Conservation (phyloP, 2,113 vertebrate genomes). For the Pluvialis apricaria region DNA sequence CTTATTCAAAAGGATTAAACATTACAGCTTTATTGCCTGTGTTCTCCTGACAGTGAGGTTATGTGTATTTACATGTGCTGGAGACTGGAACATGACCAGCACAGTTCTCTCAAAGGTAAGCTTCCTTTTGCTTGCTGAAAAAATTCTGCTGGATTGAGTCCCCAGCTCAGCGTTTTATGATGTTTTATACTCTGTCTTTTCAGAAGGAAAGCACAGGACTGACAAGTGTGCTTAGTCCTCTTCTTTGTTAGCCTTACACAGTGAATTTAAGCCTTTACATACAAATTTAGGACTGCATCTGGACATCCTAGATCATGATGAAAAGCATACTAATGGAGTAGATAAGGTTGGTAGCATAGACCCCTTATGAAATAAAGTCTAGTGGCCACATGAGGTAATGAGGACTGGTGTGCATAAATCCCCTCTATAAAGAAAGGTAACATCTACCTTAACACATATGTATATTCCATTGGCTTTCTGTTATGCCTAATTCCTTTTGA, state of each 20-base stretch:
- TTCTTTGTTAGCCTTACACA: background rate
- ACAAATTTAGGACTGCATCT: background rate
- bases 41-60: constrained; percentile 24
- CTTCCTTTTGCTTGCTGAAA: background rate
- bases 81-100: constrained; percentile 1
- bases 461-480: background rate
- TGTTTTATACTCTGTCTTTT: background rate
- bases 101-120: background rate
- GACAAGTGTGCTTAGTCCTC: background rate
- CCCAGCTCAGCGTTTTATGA: background rate
- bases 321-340: background rate
- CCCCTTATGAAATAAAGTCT: background rate
- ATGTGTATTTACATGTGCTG: constrained; percentile 31
- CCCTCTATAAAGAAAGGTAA: background rate
- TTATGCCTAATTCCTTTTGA: background rate
- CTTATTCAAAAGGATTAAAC: constrained; percentile 46
- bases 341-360: background rate
- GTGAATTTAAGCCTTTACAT: background rate
- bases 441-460: background rate
- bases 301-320: background rate
- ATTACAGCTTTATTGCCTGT: background rate
- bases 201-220: background rate
- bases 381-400: background rate
- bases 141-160: background rate
- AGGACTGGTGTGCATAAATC: background rate